Percentiles rank a stretch among this genome's conserved stretches.
Evolutionary conservation across 2,888 invertebrate genomes (phyloP).

Genomic region (Tetragonula carbonaria): DNA sequence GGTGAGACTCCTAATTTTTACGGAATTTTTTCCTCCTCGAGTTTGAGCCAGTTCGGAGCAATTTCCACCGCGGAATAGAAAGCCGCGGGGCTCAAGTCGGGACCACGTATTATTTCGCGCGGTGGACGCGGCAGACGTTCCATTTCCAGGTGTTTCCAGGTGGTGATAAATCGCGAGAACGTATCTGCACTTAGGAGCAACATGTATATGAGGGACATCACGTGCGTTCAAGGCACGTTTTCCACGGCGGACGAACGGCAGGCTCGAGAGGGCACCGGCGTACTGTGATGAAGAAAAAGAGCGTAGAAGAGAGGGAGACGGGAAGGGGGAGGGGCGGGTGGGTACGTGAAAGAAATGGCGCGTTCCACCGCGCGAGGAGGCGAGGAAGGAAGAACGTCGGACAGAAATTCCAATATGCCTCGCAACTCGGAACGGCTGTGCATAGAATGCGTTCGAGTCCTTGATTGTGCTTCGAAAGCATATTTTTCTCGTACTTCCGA

Average conservation of each 20-base stretch:
- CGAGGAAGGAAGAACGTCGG: slow-evolving; percentile 64
- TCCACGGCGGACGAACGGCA: slow-evolving; percentile 37
- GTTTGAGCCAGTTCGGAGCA: background rate
- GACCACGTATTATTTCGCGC: slow-evolving; percentile 36
- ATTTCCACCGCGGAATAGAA: slow-evolving; percentile 5
- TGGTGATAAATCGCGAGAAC: slow-evolving; percentile 63
- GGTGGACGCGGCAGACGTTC: slow-evolving; percentile 6
- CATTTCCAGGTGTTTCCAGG: slow-evolving; percentile 50
- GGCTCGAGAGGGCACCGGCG: slow-evolving; percentile 1
- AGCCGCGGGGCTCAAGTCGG: slow-evolving; percentile 22
- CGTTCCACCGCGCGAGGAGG: slow-evolving; percentile 4
- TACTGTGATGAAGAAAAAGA: slow-evolving; percentile 3
- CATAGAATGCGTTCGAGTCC: slow-evolving; percentile 81
- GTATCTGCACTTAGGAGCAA: slow-evolving; percentile 58
- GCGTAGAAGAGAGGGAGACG: background rate
- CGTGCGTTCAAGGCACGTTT: slow-evolving; percentile 63
- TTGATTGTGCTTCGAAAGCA: slow-evolving; percentile 82
- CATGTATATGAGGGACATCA: slow-evolving; percentile 56
- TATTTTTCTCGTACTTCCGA: slow-evolving; percentile 79
- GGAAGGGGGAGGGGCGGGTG: too few relatives aligned
- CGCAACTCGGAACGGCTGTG: slow-evolving; percentile 78
- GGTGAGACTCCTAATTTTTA: background rate
- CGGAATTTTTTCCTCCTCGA: too few relatives aligned
- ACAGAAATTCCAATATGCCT: slow-evolving; percentile 82
- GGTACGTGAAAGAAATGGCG: background rate